Conservation (phyloP, 2,888 invertebrate species). For the Eupeodes latifasciatus region DNA sequence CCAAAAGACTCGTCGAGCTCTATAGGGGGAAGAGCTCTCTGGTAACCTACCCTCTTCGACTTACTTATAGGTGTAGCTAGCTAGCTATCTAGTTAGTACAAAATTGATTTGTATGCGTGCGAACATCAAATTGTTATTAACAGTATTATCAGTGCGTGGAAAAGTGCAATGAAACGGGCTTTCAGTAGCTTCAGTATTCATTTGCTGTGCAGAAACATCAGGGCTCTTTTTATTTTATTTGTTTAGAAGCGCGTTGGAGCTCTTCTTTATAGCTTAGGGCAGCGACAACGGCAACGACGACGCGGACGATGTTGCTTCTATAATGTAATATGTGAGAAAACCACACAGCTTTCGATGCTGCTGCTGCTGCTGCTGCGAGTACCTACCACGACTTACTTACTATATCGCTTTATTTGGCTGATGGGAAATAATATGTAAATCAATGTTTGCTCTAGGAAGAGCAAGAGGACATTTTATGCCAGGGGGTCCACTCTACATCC, state of each 20-base stretch:
- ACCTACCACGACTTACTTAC: background rate
- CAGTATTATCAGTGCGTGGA: constrained; percentile 75
- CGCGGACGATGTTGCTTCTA: constrained; percentile 26
- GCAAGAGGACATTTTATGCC: constrained; percentile 55
- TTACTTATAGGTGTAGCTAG: background rate
- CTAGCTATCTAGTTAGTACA: constrained; percentile 1
- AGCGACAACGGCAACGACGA: constrained; percentile 11
- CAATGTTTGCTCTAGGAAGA: constrained; percentile 49
- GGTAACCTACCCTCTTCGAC: constrained; percentile 27
- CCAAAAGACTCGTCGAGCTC: background rate
- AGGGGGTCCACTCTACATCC: constrained; percentile 28
- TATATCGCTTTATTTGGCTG: constrained; percentile 22
- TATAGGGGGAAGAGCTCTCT: background rate
- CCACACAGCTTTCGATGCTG: background rate
- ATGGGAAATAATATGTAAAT: constrained; percentile 64
- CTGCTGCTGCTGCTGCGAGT: too few relatives aligned
- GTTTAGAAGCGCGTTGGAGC: constrained; percentile 19
- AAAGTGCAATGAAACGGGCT: constrained; percentile 62
- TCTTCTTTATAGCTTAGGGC: constrained; percentile 25
- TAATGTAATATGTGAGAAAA: constrained; percentile 64
- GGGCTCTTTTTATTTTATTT: background rate
- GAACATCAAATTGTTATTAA: constrained; percentile 76
- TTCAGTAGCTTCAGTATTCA: constrained; percentile 10
- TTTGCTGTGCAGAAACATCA: constrained; percentile 18
- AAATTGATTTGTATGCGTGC: constrained; percentile 76